Evolutionary conservation across 2,888 invertebrate genomes (phyloP).

Genomic region (Agriopis marginaria): DNA sequence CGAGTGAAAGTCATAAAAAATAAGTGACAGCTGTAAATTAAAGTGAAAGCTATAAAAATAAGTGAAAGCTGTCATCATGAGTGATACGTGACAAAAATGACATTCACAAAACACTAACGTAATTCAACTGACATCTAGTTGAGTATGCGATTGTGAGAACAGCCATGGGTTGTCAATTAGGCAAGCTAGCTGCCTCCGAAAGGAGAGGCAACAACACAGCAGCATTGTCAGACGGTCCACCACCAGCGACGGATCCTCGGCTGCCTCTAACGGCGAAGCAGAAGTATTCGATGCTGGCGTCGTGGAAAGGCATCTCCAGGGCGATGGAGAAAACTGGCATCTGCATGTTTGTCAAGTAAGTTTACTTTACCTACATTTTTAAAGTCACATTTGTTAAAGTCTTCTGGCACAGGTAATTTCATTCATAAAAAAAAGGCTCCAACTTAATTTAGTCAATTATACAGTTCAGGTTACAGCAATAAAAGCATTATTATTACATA

Average conservation of each 20-base stretch:
- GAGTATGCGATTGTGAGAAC: slow-evolving; percentile 37
- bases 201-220: slow-evolving; percentile 77
- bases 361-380: slow-evolving; percentile 52
- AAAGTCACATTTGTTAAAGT: not conserved
- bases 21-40: slow-evolving; percentile 7
- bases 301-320: slow-evolving; percentile 96
- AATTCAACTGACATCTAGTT: not conserved
- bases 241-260: slow-evolving; percentile 91
- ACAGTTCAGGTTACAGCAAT: too few species aligned
- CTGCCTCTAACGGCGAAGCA: slow-evolving; percentile 94
- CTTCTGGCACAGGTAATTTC: too few species aligned
- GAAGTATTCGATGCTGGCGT: slow-evolving; percentile 95
- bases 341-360: slow-evolving; percentile 97
- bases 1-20: not conserved
- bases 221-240: slow-evolving; percentile 85
- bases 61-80: not conserved
- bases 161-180: slow-evolving; percentile 92
- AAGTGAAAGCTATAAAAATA: slow-evolving; percentile 3
- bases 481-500: too few species aligned
- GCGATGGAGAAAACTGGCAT: slow-evolving; percentile 96
- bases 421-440: too few species aligned
- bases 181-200: slow-evolving; percentile 89
- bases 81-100: slow-evolving; percentile 21
- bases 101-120: slow-evolving; percentile 20
- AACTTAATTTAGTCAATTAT: too few species aligned